Evolutionary conservation across 2,113 vertebrate species (phyloP).

Genomic region (Nettapus auritus): DNA sequence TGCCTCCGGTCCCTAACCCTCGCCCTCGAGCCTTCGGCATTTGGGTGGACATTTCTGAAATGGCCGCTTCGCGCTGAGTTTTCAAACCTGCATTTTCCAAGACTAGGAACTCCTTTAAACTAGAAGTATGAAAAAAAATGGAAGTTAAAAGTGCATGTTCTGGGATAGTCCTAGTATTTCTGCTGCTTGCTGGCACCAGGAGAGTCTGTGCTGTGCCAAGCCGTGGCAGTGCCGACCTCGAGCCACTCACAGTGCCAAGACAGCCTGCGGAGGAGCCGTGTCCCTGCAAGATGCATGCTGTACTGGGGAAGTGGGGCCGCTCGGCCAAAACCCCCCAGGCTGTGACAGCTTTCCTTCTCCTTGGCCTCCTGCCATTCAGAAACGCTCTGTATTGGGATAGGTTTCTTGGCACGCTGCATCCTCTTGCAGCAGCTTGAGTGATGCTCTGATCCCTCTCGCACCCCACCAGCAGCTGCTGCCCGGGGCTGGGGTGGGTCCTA

Average conservation of each 20-base stretch:
- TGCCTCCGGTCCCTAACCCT: fast-evolving
- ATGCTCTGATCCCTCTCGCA: too few relatives aligned
- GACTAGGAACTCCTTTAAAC: neutral
- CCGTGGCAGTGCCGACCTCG: fast-evolving
- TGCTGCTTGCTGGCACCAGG: fast-evolving
- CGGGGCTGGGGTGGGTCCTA: neutral
- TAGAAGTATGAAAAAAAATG: neutral
- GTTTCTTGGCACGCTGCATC: neutral
- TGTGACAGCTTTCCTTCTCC: neutral
- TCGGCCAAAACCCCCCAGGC: neutral
- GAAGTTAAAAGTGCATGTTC: neutral
- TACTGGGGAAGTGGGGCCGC: fast-evolving
- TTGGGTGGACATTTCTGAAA: neutral
- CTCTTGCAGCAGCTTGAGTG: neutral
- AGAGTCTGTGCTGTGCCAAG: neutral
- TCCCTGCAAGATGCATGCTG: fast-evolving
- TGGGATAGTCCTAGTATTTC: too few relatives aligned
- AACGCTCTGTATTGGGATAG: neutral
- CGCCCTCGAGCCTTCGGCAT: neutral
- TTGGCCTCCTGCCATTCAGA: neutral
- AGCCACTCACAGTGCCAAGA: neutral
- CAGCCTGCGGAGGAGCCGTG: neutral
- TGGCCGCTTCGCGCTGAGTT: neutral
- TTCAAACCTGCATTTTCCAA: neutral
- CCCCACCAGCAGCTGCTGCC: neutral